phyloP scores from a whole-genome alignment of 1,140 invertebrate genomes.

The Chironomus striatipennis region DNA sequence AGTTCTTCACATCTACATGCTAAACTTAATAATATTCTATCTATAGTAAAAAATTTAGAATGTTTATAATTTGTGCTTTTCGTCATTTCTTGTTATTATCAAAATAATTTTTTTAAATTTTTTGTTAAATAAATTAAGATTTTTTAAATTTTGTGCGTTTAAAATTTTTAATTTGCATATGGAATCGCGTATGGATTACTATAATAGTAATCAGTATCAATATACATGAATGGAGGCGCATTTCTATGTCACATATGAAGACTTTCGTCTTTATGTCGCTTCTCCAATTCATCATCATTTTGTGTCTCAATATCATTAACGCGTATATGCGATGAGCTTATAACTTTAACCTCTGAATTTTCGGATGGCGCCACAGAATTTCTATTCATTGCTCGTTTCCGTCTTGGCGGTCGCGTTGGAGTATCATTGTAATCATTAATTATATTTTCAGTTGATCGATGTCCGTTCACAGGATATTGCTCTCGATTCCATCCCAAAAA shows the following conservation, averaged over 20 bases:
- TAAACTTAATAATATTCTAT: background rate
- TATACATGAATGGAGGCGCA: background rate
- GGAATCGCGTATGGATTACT: background rate
- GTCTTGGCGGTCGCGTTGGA: background rate
- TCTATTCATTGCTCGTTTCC: background rate
- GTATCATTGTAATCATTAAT: background rate
- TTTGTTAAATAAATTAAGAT: too few relatives aligned
- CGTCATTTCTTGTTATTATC: background rate
- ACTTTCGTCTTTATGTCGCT: background rate
- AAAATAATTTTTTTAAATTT: background rate
- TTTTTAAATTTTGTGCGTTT: background rate
- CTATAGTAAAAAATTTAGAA: background rate
- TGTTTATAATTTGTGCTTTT: background rate
- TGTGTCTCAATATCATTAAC: background rate
- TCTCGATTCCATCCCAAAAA: slow-evolving; percentile 12
- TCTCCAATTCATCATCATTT: background rate
- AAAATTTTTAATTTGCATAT: background rate
- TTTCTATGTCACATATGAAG: background rate
- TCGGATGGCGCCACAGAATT: slow-evolving; percentile 13
- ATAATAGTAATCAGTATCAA: background rate
- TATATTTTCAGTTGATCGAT: background rate
- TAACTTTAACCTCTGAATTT: background rate
- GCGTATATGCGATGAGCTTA: background rate
- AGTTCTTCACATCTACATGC: background rate
- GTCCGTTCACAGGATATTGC: background rate